These are phyloP conservation scores for Odontocerum albicorne DNA, from an alignment of 2,888 invertebrate species.

Conservation along the genomic window DNA sequence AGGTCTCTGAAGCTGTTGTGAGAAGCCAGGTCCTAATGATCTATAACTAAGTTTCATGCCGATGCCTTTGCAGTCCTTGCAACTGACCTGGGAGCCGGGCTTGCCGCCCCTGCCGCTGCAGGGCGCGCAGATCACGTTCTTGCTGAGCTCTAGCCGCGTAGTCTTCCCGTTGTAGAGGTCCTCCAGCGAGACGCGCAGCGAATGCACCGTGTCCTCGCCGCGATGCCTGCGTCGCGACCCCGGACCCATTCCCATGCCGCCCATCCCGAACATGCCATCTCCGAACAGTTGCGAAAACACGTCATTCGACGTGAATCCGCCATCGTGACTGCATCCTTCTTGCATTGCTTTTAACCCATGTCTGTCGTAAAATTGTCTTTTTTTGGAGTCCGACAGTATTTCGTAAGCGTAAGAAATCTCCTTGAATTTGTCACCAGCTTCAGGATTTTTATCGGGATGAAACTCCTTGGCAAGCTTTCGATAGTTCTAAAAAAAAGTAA, in stretches of 20 bases:
- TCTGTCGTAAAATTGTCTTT: slow-evolving; percentile 82
- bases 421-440: slow-evolving; percentile 91
- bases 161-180: slow-evolving; percentile 91
- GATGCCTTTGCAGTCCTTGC: slow-evolving; percentile 75
- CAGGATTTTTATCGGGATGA: slow-evolving; percentile 90
- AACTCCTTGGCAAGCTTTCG: slow-evolving; percentile 90
- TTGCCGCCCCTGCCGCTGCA: slow-evolving; percentile 81
- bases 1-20: slow-evolving; percentile 62
- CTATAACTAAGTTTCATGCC: slow-evolving; percentile 75
- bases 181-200: slow-evolving; percentile 83
- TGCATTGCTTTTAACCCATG: slow-evolving; percentile 87
- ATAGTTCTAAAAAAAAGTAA: slow-evolving; percentile 70
- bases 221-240: slow-evolving; percentile 59
- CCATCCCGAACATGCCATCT: slow-evolving; percentile 63
- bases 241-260: slow-evolving; percentile 53
- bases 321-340: slow-evolving; percentile 62
- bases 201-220: slow-evolving; percentile 84
- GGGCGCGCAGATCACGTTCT: slow-evolving; percentile 76
- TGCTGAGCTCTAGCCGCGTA: slow-evolving; percentile 77
- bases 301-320: slow-evolving; percentile 62
- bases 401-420: slow-evolving; percentile 96
- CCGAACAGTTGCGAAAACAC: slow-evolving; percentile 71
- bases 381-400: slow-evolving; percentile 86
- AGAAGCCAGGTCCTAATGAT: slow-evolving; percentile 67
- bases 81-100: slow-evolving; percentile 65